Evolutionary conservation across 2,888 invertebrate genomes (phyloP), one percentile per base, ranked within the genome.

Genomic region (Silvanus unidentatus): DNA sequence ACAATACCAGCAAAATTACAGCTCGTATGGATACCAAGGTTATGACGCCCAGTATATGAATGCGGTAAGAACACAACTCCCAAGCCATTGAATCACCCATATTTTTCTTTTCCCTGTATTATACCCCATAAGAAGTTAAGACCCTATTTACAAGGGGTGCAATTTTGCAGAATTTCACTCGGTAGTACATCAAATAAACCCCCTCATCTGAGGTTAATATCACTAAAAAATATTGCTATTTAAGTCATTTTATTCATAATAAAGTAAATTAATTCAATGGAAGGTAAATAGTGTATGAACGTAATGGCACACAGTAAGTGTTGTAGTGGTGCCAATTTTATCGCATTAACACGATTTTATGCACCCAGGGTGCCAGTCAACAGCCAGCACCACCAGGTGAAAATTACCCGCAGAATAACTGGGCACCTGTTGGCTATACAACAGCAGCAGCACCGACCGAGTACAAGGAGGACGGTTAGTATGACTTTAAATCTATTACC

Each of bases 1-100:
- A 5, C 52, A 55, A 40, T 58, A 59, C 49, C 57, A 53, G 29
- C 58, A 59, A 40, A 54, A 43, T 39, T 62, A 63, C 54, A 48
- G 46, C 14, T 40, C 51, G 32, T 62, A 63, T 49, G 52, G 49
- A 29, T 63, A 63, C 50, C 58, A 57, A 46, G 55, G 53, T 14
- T 63, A 63, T 53, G 47, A 45, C 34, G 43, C 41, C 15, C 54
- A 55, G 35, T 59, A 59, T 46, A 39, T 42, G 27, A 45, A 35
- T 43, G 36, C 50, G 53, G 53, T 49, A 43, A 49, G 49, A 40
- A 30, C 13, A n/a, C 39, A 28, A 16, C 29, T 15, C 27, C 13
- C 39, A 43, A 13, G 32, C 14, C 38, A 34, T 41, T 43, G 37
- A n/a, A n/a, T n/a, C n/a, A n/a, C n/a, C n/a, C n/a, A n/a, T n/a